Conservation (phyloP, 2,888 invertebrate genomes). For the Mythimna vitellina region DNA sequence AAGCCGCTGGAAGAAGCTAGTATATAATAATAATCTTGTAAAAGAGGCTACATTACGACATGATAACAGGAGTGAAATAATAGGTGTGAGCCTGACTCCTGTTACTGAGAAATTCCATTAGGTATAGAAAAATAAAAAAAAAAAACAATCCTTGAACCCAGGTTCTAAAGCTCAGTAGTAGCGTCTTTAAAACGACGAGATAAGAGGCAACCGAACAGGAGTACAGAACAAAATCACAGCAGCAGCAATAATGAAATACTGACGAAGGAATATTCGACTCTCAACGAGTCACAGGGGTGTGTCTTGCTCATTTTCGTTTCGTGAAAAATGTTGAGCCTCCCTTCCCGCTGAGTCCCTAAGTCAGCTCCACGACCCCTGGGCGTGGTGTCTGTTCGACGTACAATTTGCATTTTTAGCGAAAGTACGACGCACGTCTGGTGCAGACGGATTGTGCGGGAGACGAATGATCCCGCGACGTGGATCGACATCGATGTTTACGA, state of each 20-base stretch:
- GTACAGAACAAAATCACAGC: conserved; percentile 69
- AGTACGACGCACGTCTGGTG: conserved; percentile 85
- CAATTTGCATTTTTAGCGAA: conserved; percentile 90
- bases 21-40: too few relatives aligned
- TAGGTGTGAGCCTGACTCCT: too few relatives aligned
- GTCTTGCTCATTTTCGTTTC: conserved; percentile 85
- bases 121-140: too few relatives aligned
- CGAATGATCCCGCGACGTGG: conserved; percentile 82
- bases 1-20: too few relatives aligned
- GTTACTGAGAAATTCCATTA: too few relatives aligned
- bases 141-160: too few relatives aligned
- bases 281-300: conserved; percentile 82
- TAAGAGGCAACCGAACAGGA: conserved; percentile 54
- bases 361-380: conserved; percentile 77
- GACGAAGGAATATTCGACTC: conserved; percentile 71
- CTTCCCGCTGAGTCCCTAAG: conserved; percentile 76
- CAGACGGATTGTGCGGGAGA: conserved; percentile 86
- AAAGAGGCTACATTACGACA: too few relatives aligned
- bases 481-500: conserved; percentile 70
- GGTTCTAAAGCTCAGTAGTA: background rate
- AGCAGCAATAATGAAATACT: conserved; percentile 77
- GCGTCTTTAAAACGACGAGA: background rate
- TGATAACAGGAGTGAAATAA: too few relatives aligned
- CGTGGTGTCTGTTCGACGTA: conserved; percentile 85
- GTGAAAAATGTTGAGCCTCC: conserved; percentile 86